These are phyloP conservation scores for Epistrophe grossulariae DNA, from an alignment of 2,888 invertebrate species.

Conservation along the genomic window DNA sequence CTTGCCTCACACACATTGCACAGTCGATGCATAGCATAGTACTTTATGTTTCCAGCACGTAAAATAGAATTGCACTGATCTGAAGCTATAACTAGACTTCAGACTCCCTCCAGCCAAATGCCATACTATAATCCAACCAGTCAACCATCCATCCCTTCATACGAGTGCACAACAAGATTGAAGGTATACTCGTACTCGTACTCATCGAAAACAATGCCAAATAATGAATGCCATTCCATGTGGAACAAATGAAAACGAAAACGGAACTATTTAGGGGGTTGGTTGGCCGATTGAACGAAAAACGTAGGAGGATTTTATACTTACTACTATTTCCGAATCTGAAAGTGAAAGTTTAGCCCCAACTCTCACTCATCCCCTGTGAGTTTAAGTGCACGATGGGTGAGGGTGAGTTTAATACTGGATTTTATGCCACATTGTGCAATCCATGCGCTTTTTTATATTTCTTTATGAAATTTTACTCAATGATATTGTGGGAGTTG, in stretches of 20 bases:
- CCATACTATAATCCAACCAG: conserved; percentile 39
- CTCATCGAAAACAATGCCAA: conserved; percentile 48
- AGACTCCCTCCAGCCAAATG: conserved; percentile 53
- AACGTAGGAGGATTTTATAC: conserved; percentile 19
- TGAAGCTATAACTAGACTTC: conserved; percentile 39
- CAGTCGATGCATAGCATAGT: neutral
- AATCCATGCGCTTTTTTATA: conserved; percentile 63
- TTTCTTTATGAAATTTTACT: conserved; percentile 30
- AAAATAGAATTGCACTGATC: conserved; percentile 67
- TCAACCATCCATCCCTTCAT: neutral
- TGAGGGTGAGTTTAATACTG: conserved; percentile 9
- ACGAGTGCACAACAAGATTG: neutral
- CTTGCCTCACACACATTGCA: conserved; percentile 30
- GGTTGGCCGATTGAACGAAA: conserved; percentile 32
- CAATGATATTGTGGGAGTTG: neutral
- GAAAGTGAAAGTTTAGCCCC: conserved; percentile 67
- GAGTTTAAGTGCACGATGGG: neutral
- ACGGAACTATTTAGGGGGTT: conserved; percentile 67
- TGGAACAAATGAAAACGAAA: conserved; percentile 75
- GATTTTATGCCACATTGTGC: conserved; percentile 59
- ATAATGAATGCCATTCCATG: conserved; percentile 57
- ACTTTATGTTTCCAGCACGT: conserved; percentile 49
- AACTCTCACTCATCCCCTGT: neutral
- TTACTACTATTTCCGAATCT: conserved; percentile 63
- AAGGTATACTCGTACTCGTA: neutral